Conservation (phyloP, 2,888 invertebrate species). For the Falcaria lacertinaria region DNA sequence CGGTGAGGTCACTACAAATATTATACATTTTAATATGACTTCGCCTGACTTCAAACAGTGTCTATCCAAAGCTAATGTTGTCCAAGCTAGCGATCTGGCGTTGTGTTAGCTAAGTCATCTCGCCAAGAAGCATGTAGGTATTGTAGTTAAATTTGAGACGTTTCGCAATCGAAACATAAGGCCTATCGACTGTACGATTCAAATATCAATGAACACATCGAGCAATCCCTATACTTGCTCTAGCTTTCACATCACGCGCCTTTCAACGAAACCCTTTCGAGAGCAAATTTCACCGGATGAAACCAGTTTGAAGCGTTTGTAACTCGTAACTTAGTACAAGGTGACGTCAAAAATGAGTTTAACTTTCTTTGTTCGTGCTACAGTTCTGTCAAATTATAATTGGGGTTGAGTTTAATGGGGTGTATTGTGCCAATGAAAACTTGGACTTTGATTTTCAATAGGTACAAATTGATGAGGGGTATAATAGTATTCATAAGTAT, state of each 20-base stretch:
- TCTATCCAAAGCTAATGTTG: no score
- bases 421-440: background rate
- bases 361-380: conserved; percentile 13
- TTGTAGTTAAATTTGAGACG: no score
- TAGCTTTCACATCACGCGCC: background rate
- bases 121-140: no score
- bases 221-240: background rate
- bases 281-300: conserved; percentile 16
- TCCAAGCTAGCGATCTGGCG: no score
- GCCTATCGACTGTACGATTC: background rate
- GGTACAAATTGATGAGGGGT: no score
- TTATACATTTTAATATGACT: no score
- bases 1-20: no score
- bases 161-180: no score
- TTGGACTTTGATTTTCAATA: no score
- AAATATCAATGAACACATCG: background rate
- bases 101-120: no score
- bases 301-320: conserved; percentile 8
- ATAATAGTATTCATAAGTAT: no score
- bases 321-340: conserved; percentile 18
- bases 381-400: conserved; percentile 16
- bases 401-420: conserved; percentile 6
- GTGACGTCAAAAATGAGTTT: conserved; percentile 18
- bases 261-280: background rate
- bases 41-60: no score